These are phyloP conservation scores for Smittia sp. DNA, from an alignment of 2,888 invertebrate genomes.

Conservation along the genomic window DNA sequence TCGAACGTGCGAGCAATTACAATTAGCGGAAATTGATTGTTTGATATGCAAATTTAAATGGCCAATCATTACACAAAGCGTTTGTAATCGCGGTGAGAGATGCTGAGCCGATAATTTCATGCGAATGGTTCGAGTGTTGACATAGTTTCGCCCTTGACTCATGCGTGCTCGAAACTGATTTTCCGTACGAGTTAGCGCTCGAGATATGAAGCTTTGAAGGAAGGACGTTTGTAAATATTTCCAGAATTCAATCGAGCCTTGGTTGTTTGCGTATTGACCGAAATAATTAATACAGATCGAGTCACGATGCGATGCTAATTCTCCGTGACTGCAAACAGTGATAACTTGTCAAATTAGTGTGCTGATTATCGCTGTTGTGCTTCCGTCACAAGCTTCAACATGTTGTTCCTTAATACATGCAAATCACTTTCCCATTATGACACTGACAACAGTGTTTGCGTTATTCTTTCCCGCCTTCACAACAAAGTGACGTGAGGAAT, in stretches of 20 bases:
- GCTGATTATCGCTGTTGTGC: conserved; percentile 11
- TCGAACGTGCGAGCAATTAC: background rate
- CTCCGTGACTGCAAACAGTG: conserved; percentile 6
- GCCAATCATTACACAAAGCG: too few species aligned
- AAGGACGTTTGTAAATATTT: background rate
- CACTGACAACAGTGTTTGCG: background rate
- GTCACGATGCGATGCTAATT: conserved; percentile 26
- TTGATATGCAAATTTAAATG: background rate
- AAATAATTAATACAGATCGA: conserved; percentile 26
- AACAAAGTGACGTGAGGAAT: too few species aligned
- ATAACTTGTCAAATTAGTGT: conserved; percentile 29
- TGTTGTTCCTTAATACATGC: conserved; percentile 23
- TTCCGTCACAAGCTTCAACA: background rate
- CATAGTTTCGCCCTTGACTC: too few species aligned
- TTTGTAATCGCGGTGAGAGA: too few species aligned
- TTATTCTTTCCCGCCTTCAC: too few species aligned
- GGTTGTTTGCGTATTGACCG: conserved; percentile 1
- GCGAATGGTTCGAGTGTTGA: too few species aligned
- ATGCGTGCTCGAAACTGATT: too few species aligned
- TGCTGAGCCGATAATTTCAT: too few species aligned
- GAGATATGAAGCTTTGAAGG: too few species aligned
- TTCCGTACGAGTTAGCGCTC: too few species aligned
- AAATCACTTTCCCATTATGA: conserved; percentile 8
- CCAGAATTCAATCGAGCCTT: background rate
- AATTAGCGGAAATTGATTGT: conserved; percentile 20